Conservation (phyloP, 1,140 invertebrate species). For the Chironomus striatipennis region DNA sequence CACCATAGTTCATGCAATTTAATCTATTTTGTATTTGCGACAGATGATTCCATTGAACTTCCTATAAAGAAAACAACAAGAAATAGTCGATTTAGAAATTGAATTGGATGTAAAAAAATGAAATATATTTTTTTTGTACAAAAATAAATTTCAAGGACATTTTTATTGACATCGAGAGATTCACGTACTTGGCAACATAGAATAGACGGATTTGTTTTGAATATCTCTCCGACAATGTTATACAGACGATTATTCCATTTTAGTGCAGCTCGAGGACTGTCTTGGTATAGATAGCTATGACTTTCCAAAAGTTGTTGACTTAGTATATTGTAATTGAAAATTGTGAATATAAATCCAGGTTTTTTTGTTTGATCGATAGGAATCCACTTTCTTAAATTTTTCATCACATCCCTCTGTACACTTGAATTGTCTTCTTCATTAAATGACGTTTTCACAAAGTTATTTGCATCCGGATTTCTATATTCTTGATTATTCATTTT, state of each 20-base stretch:
- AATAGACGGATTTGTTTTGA: slow-evolving; percentile 62
- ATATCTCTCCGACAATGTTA: slow-evolving; percentile 63
- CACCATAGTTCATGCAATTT: slow-evolving; percentile 42
- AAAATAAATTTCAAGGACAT: slow-evolving; percentile 39
- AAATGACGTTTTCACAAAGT: not conserved
- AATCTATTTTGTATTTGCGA: slow-evolving; percentile 20
- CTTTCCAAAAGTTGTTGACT: slow-evolving; percentile 70
- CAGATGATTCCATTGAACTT: not conserved
- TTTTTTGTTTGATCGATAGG: not conserved
- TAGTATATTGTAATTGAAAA: slow-evolving; percentile 67
- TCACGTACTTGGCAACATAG: slow-evolving; percentile 34
- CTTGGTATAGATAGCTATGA: slow-evolving; percentile 64
- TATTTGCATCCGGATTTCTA: not conserved
- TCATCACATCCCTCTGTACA: not conserved
- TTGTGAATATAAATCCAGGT: not conserved
- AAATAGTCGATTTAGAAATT: slow-evolving; percentile 31
- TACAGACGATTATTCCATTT: slow-evolving; percentile 61
- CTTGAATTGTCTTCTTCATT: not conserved
- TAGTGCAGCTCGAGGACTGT: slow-evolving; percentile 50
- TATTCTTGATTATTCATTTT: not conserved
- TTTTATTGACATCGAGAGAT: slow-evolving; percentile 6
- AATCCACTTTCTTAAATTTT: not conserved
- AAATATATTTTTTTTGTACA: slow-evolving; percentile 86
- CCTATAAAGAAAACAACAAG: not conserved
- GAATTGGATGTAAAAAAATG: slow-evolving; percentile 59